These are phyloP conservation scores for Reinhardtius hippoglossoides DNA, from an alignment of 2,113 vertebrate species.

Conservation along the genomic window DNA sequence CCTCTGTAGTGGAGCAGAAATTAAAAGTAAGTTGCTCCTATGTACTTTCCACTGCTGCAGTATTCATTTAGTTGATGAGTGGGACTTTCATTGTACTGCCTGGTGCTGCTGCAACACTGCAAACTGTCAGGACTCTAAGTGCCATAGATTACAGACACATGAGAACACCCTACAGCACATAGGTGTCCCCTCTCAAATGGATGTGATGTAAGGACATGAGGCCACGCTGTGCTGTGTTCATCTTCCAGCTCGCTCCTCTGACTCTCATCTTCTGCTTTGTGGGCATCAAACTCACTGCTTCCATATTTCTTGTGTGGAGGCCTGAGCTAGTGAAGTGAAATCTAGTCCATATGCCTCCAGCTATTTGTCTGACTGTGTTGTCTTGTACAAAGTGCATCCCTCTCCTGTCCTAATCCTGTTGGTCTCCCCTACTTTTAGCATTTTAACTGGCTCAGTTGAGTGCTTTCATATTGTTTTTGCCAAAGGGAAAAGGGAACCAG, in stretches of 20 bases:
- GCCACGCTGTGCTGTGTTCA: background rate
- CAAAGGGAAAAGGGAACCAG: constrained; percentile 31
- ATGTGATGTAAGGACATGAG: background rate
- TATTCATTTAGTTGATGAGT: too few species aligned
- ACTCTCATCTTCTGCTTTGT: constrained; percentile 15
- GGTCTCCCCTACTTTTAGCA: constrained; percentile 39
- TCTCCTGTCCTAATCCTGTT: constrained; percentile 37
- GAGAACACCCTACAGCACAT: background rate
- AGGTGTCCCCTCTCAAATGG: background rate
- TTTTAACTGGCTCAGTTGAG: constrained; percentile 42
- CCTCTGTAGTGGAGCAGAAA: too few species aligned
- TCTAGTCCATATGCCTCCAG: constrained; percentile 44
- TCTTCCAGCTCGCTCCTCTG: constrained; percentile 22
- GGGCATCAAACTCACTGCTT: constrained; percentile 37
- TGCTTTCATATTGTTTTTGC: constrained; percentile 58
- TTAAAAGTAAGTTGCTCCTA: background rate
- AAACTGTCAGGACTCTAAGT: background rate
- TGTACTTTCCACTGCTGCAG: too few species aligned
- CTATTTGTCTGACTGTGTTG: constrained; percentile 42
- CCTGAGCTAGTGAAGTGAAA: constrained; percentile 36
- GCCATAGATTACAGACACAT: background rate
- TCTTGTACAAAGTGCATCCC: constrained; percentile 26
- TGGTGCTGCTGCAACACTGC: background rate
- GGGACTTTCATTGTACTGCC: too few species aligned
- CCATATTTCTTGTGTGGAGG: constrained; percentile 25